Base-by-base conservation (phyloP, 2,797 vertebrate genomes). In the Geotrypetes seraphini region DNA sequence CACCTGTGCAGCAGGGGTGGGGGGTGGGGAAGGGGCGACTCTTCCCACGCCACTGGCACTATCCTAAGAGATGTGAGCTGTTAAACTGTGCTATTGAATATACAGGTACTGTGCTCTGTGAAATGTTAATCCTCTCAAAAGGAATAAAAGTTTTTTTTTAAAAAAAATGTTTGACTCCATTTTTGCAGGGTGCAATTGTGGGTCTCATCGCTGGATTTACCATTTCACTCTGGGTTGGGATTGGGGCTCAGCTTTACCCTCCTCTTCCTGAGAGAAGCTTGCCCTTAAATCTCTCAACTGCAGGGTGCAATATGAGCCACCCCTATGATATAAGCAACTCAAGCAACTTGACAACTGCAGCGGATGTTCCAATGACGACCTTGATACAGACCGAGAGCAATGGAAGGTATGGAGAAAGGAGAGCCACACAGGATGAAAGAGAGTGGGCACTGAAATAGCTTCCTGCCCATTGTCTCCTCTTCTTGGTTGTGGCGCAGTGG, bases 191-290 rank as follows among this genome's bases (percentile, higher is more conserved):
- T 28, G 75, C 79, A 22, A 69, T 94, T 43, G 10, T 39, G 25
- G 92, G 92, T 25, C 71, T 95, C 57, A 12, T 78, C 24, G 39
- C 22, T 8, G 87, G 92, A 30, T 84, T 93, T 12, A 8, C 28
- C 38, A 22, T 91, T 66, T 86, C 88, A 6, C 62, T 94, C 51
- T 96, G 91, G 91, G 76, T 87, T 66, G 91, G 91, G 52, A 86
- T 94, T 4, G 91, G 91, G 59, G 50, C 69, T 48, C 92, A 92
- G 69, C 19, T 91, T 44, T 90, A 90, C 51, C 84, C 85, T 33
- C 75, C 87, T 0, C 63, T 76, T 21, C 48, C 21, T 9, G 65
- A 62, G 4, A 89, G 71, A 50, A 90, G 80, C 25, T 53, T 55
- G 7, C 83, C 82, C 21, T 83, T 94, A 3, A 2, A 4, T n/a